These are phyloP conservation scores for Crotalus tigris DNA, from an alignment of 2,113 vertebrate species.

Conservation along the genomic window DNA sequence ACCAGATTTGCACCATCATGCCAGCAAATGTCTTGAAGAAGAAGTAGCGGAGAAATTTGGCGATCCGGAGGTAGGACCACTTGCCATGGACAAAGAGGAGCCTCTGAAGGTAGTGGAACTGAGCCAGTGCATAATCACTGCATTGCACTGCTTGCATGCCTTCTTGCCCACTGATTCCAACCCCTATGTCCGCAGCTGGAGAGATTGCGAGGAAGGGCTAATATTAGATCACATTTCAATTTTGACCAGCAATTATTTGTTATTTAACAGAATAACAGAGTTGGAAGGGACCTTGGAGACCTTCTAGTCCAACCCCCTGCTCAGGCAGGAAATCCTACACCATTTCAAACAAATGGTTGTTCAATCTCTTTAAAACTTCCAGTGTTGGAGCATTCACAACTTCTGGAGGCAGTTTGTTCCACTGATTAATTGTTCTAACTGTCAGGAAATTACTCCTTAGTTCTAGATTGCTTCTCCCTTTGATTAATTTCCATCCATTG, in stretches of 20 bases:
- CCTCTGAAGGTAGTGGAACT: conserved; percentile 82
- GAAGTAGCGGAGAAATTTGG: conserved; percentile 85
- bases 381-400: not conserved
- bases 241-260: not conserved
- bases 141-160: conserved; percentile 87
- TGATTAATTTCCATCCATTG: no score
- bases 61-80: conserved; percentile 86
- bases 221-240: not conserved
- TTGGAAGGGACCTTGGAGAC: not conserved
- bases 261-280: not conserved
- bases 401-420: not conserved
- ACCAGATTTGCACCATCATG: conserved; percentile 86
- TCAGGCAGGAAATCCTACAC: not conserved
- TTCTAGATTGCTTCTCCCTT: not conserved
- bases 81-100: conserved; percentile 88
- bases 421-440: not conserved
- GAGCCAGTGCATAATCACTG: conserved; percentile 85
- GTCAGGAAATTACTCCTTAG: not conserved
- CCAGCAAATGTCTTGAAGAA: conserved; percentile 87
- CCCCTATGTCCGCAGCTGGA: conserved; percentile 85
- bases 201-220: not conserved
- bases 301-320: not conserved
- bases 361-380: not conserved
- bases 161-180: conserved; percentile 86
- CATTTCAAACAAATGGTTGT: not conserved